Percentiles rank a stretch among this genome's conserved stretches.
Evolutionary conservation across 1,140 invertebrate genomes (phyloP).

Genomic region (Battus philenor): DNA sequence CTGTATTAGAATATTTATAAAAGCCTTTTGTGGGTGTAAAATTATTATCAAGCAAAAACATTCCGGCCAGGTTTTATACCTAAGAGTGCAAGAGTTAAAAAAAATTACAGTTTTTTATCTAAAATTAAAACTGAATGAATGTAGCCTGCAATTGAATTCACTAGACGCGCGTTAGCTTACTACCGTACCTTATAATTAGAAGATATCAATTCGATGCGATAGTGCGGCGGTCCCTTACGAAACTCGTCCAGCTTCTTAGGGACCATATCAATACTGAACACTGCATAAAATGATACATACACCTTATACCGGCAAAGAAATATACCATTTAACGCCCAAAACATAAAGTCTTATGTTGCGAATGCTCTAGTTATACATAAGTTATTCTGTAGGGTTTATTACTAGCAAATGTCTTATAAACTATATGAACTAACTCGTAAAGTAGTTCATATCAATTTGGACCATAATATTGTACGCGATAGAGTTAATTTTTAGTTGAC

Average conservation of each 20-base stretch:
- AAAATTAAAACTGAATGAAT: constrained; percentile 27
- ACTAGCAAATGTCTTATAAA: constrained; percentile 22
- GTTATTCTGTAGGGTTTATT: constrained; percentile 19
- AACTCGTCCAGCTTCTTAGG: constrained; percentile 66
- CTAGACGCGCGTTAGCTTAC: constrained; percentile 41
- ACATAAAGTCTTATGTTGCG: constrained; percentile 20
- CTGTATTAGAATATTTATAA: too few relatives aligned
- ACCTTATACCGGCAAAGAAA: constrained; percentile 17
- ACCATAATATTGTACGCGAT: constrained; percentile 15
- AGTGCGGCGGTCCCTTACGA: constrained; percentile 64
- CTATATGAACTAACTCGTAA: constrained; percentile 13
- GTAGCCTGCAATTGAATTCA: constrained; percentile 42
- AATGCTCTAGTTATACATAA: constrained; percentile 33
- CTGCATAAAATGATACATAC: constrained; percentile 19
- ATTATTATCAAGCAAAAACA: too few relatives aligned
- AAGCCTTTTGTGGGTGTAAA: too few relatives aligned
- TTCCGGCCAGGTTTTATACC: too few relatives aligned
- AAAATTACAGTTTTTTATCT: neutral
- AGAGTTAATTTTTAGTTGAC: constrained; percentile 26
- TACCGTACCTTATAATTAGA: constrained; percentile 71
- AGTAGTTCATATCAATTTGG: constrained; percentile 15
- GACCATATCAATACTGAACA: constrained; percentile 51
- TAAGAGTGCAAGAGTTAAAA: too few relatives aligned
- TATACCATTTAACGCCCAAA: constrained; percentile 1
- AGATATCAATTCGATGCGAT: constrained; percentile 72